Evolutionary conservation across 2,888 invertebrate genomes (phyloP).

Genomic region (Mechanitis mazaeus): DNA sequence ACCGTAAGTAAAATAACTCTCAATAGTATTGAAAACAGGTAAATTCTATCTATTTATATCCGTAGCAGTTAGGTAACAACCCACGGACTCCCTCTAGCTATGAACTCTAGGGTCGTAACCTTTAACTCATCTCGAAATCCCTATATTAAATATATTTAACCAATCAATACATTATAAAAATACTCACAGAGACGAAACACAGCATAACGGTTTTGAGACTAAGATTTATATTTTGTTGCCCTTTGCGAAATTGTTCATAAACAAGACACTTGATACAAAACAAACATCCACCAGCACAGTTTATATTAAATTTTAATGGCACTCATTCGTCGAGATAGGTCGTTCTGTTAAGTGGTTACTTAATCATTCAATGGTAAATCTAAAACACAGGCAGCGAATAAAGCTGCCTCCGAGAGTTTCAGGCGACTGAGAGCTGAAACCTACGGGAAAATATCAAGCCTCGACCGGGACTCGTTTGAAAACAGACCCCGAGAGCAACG

Average conservation of each 20-base stretch:
- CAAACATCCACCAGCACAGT: slow-evolving; percentile 30
- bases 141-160: slow-evolving; percentile 51
- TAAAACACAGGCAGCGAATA: slow-evolving; percentile 32
- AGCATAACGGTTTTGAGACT: slow-evolving; percentile 24
- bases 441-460: slow-evolving; percentile 71
- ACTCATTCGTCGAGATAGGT: slow-evolving; percentile 31
- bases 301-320: slow-evolving; percentile 33
- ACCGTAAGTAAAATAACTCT: background rate
- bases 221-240: slow-evolving; percentile 27
- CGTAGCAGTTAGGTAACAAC: slow-evolving; percentile 57
- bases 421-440: slow-evolving; percentile 62
- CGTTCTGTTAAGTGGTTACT: slow-evolving; percentile 49
- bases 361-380: slow-evolving; percentile 60
- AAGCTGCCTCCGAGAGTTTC: slow-evolving; percentile 43
- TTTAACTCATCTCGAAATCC: slow-evolving; percentile 47
- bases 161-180: slow-evolving; percentile 46
- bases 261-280: slow-evolving; percentile 23
- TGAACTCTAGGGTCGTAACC: slow-evolving; percentile 53
- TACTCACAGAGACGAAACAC: slow-evolving; percentile 46
- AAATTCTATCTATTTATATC: slow-evolving; percentile 26
- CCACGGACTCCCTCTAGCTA: slow-evolving; percentile 39
- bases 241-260: slow-evolving; percentile 28
- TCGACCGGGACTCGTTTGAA: slow-evolving; percentile 63
- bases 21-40: slow-evolving; percentile 15
- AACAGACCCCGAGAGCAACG: slow-evolving; percentile 41